phyloP scores from a whole-genome alignment of 2,888 invertebrate genomes.

The Prenolepis imparis region DNA sequence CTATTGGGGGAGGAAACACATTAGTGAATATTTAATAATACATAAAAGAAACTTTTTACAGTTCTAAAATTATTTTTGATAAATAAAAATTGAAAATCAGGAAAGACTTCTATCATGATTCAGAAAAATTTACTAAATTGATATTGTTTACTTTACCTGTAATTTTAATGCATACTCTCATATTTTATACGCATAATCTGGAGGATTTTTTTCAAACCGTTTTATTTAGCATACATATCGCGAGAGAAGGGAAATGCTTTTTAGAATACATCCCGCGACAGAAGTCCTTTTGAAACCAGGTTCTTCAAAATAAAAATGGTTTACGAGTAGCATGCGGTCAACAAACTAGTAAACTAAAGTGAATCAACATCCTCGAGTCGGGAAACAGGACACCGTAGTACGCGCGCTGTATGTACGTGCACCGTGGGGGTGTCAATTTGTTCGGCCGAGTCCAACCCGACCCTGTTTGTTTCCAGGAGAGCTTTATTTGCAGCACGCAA shows the following conservation, averaged over 20 bases:
- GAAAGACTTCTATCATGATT: neutral
- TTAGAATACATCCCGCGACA: neutral
- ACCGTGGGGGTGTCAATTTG: conserved; percentile 80
- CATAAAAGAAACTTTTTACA: neutral
- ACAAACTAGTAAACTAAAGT: conserved; percentile 57
- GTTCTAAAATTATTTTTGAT: neutral
- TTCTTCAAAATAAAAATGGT: conserved; percentile 22
- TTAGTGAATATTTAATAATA: neutral
- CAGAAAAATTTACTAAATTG: neutral
- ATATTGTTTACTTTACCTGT: neutral
- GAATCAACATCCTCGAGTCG: conserved; percentile 67
- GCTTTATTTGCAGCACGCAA: conserved; percentile 82
- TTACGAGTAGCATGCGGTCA: neutral
- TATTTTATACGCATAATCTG: neutral
- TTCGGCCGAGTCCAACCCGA: conserved; percentile 74
- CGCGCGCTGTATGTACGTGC: conserved; percentile 66
- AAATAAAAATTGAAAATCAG: neutral
- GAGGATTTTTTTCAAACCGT: neutral
- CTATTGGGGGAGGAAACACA: neutral
- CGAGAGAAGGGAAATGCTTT: neutral
- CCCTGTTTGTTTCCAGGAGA: conserved; percentile 83
- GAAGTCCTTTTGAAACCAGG: neutral
- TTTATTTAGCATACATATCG: neutral
- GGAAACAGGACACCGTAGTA: conserved; percentile 59
- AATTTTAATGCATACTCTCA: neutral